phyloP scores from a whole-genome alignment of 2,888 invertebrate genomes.

The Troides aeacus region DNA sequence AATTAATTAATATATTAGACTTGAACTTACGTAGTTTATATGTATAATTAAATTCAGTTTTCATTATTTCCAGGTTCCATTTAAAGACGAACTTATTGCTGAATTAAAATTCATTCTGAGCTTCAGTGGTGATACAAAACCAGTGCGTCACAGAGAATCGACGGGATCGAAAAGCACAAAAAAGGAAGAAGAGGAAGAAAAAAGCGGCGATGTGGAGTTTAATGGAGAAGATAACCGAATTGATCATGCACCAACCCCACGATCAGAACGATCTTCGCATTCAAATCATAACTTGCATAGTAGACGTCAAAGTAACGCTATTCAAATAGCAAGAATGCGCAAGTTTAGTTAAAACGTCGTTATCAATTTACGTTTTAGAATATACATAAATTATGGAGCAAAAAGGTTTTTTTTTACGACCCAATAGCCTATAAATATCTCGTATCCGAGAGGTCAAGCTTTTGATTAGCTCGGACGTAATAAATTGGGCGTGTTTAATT shows the following conservation, averaged over 20 bases:
- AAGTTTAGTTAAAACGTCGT: slow-evolving; percentile 52
- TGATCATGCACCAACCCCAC: slow-evolving; percentile 55
- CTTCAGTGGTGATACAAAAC: slow-evolving; percentile 85
- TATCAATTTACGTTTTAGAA: background rate
- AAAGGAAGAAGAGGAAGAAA: slow-evolving; percentile 47
- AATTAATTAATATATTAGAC: too few relatives aligned
- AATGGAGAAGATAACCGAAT: slow-evolving; percentile 42
- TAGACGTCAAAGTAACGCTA: slow-evolving; percentile 66
- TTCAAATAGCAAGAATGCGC: slow-evolving; percentile 65
- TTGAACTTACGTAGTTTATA: too few relatives aligned
- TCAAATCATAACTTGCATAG: slow-evolving; percentile 66
- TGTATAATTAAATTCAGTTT: background rate
- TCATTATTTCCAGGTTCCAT: slow-evolving; percentile 76
- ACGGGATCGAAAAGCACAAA: slow-evolving; percentile 55
- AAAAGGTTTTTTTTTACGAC: background rate
- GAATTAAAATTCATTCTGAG: slow-evolving; percentile 86
- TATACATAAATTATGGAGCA: background rate
- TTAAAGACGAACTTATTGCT: slow-evolving; percentile 83
- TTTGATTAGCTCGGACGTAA: slow-evolving; percentile 62
- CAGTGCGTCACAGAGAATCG: slow-evolving; percentile 77
- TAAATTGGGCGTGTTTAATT: slow-evolving; percentile 57
- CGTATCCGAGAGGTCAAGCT: slow-evolving; percentile 39
- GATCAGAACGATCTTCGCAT: slow-evolving; percentile 60
- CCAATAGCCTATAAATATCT: background rate
- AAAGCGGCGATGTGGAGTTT: slow-evolving; percentile 45